phyloP scores from a whole-genome alignment of 2,113 vertebrate genomes.

The Dromaius novaehollandiae region DNA sequence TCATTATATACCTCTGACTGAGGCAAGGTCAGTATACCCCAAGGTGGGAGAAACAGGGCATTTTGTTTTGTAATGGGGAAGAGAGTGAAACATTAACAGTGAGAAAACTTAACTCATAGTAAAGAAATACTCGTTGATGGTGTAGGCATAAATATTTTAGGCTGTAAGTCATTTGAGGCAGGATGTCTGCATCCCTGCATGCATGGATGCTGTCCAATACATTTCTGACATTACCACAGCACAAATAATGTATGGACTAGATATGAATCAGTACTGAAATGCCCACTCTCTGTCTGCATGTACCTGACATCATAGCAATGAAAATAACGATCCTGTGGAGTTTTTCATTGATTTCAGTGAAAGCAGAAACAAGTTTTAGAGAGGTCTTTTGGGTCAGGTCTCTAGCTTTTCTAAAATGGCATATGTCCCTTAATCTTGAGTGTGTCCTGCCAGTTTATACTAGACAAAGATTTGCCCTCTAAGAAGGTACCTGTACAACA shows the following conservation, averaged over 20 bases:
- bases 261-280: not conserved
- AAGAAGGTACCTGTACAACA: not conserved
- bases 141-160: conserved; percentile 26
- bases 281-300: not conserved
- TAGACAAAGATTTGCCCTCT: not conserved
- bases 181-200: not conserved
- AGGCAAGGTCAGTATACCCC: not conserved
- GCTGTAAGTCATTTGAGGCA: not conserved
- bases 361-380: not conserved
- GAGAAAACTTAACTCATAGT: not conserved
- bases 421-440: not conserved
- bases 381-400: not conserved
- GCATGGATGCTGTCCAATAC: not conserved
- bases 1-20: not conserved
- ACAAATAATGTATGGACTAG: not conserved
- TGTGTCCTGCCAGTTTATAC: not conserved
- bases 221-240: conserved; percentile 4
- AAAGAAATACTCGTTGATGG: not conserved
- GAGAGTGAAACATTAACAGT: not conserved
- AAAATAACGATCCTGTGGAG: not conserved
- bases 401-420: not conserved
- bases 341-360: not conserved
- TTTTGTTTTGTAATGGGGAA: not conserved
- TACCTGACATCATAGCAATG: not conserved
- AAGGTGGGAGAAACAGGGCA: not conserved